Base-by-base conservation (phyloP, 1,140 invertebrate species). In the Bombus turneri region DNA sequence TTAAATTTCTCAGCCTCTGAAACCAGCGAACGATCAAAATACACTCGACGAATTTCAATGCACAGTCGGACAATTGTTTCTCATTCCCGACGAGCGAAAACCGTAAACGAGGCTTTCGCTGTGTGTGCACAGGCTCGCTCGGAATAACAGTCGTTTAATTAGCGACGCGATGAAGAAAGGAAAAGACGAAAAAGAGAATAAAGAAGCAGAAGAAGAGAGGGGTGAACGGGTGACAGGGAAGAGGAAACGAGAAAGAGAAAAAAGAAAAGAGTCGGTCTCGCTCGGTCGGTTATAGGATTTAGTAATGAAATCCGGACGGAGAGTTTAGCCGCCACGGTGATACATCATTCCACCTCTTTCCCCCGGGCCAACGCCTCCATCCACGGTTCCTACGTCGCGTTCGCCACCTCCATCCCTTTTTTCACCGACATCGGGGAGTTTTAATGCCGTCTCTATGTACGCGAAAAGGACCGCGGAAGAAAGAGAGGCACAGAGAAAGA, bases 261-360 rank as follows among this genome's bases (percentile, higher is more conserved):
- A 25, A 68, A 22, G 22, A 75, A 79, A 74, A 86, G 64, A 75
- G 39, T 8, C 81, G 87, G 83, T 83, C 59, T 64, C 39, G 81
- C 64, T 85, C 81, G 86, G 85, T 82, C 81, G 86, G 88, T 91
- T 91, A 91, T 90, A 87, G 90, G 90, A 91, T 91, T 91, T 88
- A 90, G 87, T 91, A 91, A 90, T 91, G 89, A 91, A 91, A 88
- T 88, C 85, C 89, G 84, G 80, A 64, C 75, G 89, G 80, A 90
- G 89, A 86, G 80, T 87, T 89, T 83, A 88, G 84, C 84, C 78
- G 43, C 81, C 64, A 85, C 62, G 88, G 86, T 90, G 89, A 91
- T 91, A 91, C 88, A 91, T 91, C 89, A 91, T 91, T 88, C 84
- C 88, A 69, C 66, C 66, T n/a, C 18, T 28, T 18, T 57, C 53